These are phyloP conservation scores for Perognathus longimembris DNA, from an alignment of 2,113 vertebrate species.

Conservation along the genomic window DNA sequence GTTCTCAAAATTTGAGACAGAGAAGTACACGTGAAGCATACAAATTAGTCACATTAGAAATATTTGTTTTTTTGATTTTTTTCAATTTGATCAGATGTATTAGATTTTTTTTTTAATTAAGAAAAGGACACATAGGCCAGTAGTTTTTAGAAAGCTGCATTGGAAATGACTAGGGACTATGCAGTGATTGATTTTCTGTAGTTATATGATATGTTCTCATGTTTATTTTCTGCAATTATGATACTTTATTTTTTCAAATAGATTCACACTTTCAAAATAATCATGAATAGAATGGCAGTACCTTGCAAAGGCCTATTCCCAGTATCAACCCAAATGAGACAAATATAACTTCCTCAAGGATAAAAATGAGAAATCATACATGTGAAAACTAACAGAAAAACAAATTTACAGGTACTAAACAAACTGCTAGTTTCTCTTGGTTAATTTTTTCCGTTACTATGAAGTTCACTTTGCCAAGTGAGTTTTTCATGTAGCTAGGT, in stretches of 20 bases:
- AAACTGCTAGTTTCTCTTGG: no score
- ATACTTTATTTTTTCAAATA: background rate
- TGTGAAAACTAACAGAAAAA: slow-evolving; percentile 7
- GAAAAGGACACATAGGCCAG: background rate
- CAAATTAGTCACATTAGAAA: background rate
- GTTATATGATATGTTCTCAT: background rate
- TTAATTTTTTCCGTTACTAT: slow-evolving; percentile 21
- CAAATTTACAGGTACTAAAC: background rate
- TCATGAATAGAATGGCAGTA: background rate
- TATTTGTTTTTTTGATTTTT: background rate
- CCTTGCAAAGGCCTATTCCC: slow-evolving; percentile 1
- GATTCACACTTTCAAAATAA: background rate
- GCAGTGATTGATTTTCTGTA: background rate
- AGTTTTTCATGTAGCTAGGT: slow-evolving; percentile 59
- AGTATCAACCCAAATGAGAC: slow-evolving; percentile 38
- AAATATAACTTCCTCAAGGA: slow-evolving; percentile 7
- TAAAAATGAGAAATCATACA: slow-evolving; percentile 33
- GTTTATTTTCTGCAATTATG: background rate
- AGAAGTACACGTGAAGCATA: background rate
- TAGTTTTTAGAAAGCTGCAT: background rate
- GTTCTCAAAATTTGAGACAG: background rate
- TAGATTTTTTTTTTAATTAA: background rate
- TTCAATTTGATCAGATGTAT: background rate
- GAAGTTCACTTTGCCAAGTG: slow-evolving; percentile 6
- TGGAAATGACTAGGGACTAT: background rate